Conservation (phyloP, 2,888 invertebrate species). For the Volucella zonaria region DNA sequence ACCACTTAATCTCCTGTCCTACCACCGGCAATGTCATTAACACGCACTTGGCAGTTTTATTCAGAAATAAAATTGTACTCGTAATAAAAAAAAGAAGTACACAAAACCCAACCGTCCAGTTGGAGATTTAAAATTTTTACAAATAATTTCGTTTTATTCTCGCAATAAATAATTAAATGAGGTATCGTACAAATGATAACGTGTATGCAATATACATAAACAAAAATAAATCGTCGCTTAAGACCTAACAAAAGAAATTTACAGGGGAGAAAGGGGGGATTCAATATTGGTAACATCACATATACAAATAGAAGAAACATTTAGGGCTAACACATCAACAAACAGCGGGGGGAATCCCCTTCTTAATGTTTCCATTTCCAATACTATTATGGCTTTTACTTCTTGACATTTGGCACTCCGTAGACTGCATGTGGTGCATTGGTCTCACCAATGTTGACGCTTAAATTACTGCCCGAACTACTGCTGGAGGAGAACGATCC, state of each 20-base stretch:
- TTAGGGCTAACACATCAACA: slow-evolving; percentile 27
- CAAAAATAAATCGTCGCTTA: slow-evolving; percentile 30
- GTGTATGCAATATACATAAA: slow-evolving; percentile 40
- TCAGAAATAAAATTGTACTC: too few species aligned
- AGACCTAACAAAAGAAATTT: slow-evolving; percentile 47
- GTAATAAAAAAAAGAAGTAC: too few species aligned
- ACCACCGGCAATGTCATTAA: too few species aligned
- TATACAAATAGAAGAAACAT: slow-evolving; percentile 53
- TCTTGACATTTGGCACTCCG: slow-evolving; percentile 75
- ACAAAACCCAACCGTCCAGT: too few species aligned
- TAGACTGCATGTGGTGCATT: slow-evolving; percentile 72
- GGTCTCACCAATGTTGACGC: slow-evolving; percentile 45
- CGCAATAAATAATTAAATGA: slow-evolving; percentile 73
- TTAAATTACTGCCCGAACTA: slow-evolving; percentile 28
- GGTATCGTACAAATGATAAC: slow-evolving; percentile 69
- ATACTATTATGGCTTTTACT: slow-evolving; percentile 36
- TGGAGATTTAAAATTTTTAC: not conserved
- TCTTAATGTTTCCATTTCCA: not conserved
- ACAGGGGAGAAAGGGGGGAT: slow-evolving; percentile 9
- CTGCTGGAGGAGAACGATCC: slow-evolving; percentile 34
- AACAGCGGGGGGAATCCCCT: not conserved
- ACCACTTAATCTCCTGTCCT: too few species aligned
- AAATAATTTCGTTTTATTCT: slow-evolving; percentile 70
- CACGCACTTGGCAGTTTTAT: too few species aligned
- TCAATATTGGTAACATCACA: slow-evolving; percentile 65